These are phyloP conservation scores for Tineola bisselliella DNA, from an alignment of 2,888 invertebrate genomes.

Conservation along the genomic window DNA sequence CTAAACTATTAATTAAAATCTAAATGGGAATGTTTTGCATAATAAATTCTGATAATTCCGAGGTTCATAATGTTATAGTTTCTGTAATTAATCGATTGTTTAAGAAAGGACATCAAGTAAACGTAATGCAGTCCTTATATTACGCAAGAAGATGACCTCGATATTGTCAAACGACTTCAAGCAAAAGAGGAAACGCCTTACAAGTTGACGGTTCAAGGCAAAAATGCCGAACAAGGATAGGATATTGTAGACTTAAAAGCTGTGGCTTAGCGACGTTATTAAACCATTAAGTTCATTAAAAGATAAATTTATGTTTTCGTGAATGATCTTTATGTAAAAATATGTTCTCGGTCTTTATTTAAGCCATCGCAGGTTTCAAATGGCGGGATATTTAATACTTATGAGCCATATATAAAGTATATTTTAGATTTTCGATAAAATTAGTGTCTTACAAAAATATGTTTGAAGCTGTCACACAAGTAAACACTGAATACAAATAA, in stretches of 20 bases:
- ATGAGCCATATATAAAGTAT: constrained; percentile 7
- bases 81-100: neutral
- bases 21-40: neutral
- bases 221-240: constrained; percentile 32
- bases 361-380: neutral
- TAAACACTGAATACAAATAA: constrained; percentile 38
- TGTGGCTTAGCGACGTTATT: neutral
- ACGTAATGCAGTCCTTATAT: neutral
- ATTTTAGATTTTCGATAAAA: constrained; percentile 18
- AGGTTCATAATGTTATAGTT: neutral
- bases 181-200: constrained; percentile 16
- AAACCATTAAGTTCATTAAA: neutral
- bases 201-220: constrained; percentile 40
- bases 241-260: constrained; percentile 14
- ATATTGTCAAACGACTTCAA: constrained; percentile 21
- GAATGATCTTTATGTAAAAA: no score
- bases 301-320: no score
- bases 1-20: neutral
- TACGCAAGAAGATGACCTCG: constrained; percentile 21
- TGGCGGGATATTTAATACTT: neutral
- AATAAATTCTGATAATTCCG: neutral
- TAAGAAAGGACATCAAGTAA: neutral
- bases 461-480: constrained; percentile 27
- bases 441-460: constrained; percentile 17
- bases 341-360: no score